Conservation (phyloP, 1,140 invertebrate species). For the Muscidifurax raptorellus region DNA sequence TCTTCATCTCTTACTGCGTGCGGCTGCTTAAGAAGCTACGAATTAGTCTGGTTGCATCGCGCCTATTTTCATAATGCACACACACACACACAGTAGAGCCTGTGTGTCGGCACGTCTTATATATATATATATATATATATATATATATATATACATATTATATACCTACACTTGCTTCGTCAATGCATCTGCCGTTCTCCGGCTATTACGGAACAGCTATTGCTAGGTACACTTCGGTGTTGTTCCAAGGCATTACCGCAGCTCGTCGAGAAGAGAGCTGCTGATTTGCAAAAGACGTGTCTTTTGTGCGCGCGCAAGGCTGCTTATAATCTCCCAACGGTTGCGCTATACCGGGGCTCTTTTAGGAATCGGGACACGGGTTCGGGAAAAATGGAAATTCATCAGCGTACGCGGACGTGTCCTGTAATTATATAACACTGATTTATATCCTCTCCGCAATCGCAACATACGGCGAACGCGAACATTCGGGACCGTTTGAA, state of each 20-base stretch:
- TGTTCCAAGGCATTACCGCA: not conserved
- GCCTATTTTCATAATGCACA: constrained; percentile 18
- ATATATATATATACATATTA: no score
- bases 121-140: not conserved
- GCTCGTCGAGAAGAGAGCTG: not conserved
- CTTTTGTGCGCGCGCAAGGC: not conserved
- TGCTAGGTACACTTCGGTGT: not conserved
- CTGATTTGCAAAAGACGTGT: not conserved
- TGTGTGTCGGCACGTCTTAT: not conserved
- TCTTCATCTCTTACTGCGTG: constrained; percentile 53
- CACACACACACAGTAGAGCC: no score
- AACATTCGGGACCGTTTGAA: no score
- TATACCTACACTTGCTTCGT: not conserved
- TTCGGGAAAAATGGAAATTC: not conserved
- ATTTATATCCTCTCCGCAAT: not conserved
- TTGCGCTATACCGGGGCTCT: not conserved
- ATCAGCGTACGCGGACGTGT: not conserved
- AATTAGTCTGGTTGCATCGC: constrained; percentile 37
- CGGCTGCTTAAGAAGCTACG: constrained; percentile 42
- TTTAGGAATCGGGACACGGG: no score
- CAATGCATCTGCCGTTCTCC: constrained; percentile 14
- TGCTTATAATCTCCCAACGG: not conserved
- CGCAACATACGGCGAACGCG: no score
- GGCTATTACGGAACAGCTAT: not conserved
- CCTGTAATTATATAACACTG: not conserved